Evolutionary conservation across 2,113 vertebrate species (phyloP).

Genomic region (Pygoscelis adeliae): DNA sequence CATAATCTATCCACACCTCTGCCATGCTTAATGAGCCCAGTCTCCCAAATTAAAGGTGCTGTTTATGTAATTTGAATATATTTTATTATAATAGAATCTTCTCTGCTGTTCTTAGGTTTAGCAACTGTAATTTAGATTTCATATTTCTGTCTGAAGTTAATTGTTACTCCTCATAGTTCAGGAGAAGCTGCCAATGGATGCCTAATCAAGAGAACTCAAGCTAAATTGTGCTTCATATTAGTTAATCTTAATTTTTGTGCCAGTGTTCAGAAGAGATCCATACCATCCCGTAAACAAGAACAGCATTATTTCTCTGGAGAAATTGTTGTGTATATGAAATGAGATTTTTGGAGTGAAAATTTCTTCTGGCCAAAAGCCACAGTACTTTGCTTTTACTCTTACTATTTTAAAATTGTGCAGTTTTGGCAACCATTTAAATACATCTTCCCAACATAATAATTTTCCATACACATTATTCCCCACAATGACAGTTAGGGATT

Average conservation of each 20-base stretch:
- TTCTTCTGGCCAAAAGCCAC: not conserved
- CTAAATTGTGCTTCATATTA: conserved; percentile 14
- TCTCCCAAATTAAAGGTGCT: not conserved
- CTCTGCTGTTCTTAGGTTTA: not conserved
- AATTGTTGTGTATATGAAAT: not conserved
- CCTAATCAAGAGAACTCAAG: conserved; percentile 19
- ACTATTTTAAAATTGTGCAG: not conserved
- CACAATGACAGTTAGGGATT: not conserved
- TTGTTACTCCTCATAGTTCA: conserved; percentile 34
- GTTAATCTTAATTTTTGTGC: conserved; percentile 2
- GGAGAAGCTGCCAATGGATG: conserved; percentile 11
- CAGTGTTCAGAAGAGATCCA: not conserved
- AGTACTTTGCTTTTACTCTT: not conserved
- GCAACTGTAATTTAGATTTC: conserved; percentile 51
- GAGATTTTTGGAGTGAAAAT: not conserved
- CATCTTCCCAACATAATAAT: not conserved
- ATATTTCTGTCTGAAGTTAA: conserved; percentile 35
- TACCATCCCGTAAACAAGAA: not conserved
- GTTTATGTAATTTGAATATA: conserved; percentile 12
- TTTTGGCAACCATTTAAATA: not conserved
- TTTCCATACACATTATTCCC: conserved; percentile 13
- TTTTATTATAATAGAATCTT: conserved; percentile 10
- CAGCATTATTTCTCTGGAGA: not conserved
- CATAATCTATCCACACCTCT: not conserved
- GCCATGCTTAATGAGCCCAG: not conserved